Conservation (phyloP, 2,113 vertebrate genomes). For the Ceyx melanurus region DNA sequence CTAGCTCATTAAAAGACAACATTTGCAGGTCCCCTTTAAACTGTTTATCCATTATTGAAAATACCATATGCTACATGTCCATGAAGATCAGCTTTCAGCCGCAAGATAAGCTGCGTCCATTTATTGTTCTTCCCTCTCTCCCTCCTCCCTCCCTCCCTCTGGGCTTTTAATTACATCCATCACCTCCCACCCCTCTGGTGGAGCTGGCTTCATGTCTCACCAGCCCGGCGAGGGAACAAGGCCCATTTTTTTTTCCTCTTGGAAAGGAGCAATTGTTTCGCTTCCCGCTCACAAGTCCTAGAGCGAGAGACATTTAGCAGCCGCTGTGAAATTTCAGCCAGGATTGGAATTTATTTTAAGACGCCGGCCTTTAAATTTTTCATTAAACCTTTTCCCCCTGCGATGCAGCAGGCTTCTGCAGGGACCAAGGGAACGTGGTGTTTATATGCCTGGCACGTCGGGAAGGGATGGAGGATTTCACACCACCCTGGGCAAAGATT, state of each 20-base stretch:
- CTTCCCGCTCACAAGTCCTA: neutral
- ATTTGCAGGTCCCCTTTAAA: conserved; percentile 20
- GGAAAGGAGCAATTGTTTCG: neutral
- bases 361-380: conserved; percentile 50
- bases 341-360: conserved; percentile 63
- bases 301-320: conserved; percentile 7
- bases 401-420: neutral
- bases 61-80: conserved; percentile 51
- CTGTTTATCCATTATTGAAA: conserved; percentile 57
- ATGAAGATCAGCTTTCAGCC: conserved; percentile 24
- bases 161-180: conserved; percentile 36
- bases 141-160: neutral
- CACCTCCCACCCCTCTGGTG: neutral
- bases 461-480: neutral
- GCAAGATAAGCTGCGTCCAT: neutral
- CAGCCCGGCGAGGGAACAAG: neutral
- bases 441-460: neutral
- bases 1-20: conserved; percentile 22
- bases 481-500: neutral
- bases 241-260: neutral
- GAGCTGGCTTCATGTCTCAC: neutral
- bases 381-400: conserved; percentile 15
- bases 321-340: conserved; percentile 43
- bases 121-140: neutral
- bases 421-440: neutral